Conservation (phyloP, 2,113 vertebrate species). For the Macrotis lagotis region DNA sequence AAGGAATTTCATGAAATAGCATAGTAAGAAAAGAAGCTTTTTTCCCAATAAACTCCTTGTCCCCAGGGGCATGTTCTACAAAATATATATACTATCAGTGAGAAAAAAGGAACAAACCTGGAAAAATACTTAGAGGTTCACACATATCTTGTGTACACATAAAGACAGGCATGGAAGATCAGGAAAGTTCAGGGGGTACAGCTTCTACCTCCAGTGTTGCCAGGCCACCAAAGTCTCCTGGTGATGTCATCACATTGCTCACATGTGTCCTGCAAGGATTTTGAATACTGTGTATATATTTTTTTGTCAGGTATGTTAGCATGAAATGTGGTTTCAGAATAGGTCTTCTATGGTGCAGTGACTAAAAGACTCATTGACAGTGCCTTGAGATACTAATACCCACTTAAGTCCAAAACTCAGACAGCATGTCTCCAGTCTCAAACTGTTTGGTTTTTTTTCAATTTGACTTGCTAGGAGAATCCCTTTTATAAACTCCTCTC, state of each 20-base stretch:
- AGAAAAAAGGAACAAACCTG: not conserved
- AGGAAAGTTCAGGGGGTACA: not conserved
- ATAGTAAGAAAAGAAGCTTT: not conserved
- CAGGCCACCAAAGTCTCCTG: not conserved
- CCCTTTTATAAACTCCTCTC: not conserved
- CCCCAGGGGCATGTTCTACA: not conserved
- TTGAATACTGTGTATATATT: not conserved
- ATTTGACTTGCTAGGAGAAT: not conserved
- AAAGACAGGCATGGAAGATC: not conserved
- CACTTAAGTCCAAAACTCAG: not conserved
- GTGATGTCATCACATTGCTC: not conserved
- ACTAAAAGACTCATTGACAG: not conserved
- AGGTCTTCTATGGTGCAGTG: not conserved
- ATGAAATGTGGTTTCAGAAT: not conserved
- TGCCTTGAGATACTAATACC: not conserved
- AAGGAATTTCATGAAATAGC: not conserved
- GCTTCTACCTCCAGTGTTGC: not conserved
- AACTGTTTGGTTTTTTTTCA: not conserved
- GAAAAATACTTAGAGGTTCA: not conserved
- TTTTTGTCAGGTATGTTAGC: not conserved
- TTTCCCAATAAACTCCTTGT: not conserved
- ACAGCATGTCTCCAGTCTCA: not conserved
- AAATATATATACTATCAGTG: not conserved
- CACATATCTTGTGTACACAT: not conserved
- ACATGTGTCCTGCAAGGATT: too few species aligned